Conservation (phyloP, 2,888 invertebrate genomes). For the Thymelicus lineola region DNA sequence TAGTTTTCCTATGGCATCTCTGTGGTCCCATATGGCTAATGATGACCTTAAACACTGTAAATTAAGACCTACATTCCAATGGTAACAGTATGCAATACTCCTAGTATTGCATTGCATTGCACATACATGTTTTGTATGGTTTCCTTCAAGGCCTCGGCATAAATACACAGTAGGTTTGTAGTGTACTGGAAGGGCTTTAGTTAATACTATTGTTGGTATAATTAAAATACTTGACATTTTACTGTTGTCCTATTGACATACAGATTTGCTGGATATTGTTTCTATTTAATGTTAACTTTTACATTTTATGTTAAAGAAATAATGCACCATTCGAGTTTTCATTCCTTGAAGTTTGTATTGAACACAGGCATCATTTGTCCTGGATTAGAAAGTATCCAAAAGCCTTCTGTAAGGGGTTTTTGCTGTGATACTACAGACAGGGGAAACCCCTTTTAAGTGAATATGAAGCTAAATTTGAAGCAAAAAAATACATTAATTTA, state of each 20-base stretch:
- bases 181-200: conserved; percentile 21
- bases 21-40: too few relatives aligned
- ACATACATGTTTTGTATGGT: conserved; percentile 32
- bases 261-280: not conserved
- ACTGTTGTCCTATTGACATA: not conserved
- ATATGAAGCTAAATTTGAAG: too few relatives aligned
- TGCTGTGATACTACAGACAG: too few relatives aligned
- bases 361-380: too few relatives aligned
- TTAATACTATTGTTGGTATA: conserved; percentile 13
- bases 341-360: too few relatives aligned
- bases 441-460: too few relatives aligned
- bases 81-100: not conserved
- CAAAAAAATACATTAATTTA: too few relatives aligned
- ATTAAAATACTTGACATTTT: conserved; percentile 14
- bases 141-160: conserved; percentile 35
- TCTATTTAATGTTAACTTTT: too few relatives aligned
- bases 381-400: too few relatives aligned
- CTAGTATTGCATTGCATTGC: not conserved
- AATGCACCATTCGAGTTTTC: too few relatives aligned
- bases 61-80: conserved; percentile 23
- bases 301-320: too few relatives aligned
- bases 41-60: not conserved
- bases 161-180: conserved; percentile 19
- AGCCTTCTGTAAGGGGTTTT: too few relatives aligned
- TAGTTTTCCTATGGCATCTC: not conserved